These are phyloP conservation scores for Aratinga solstitialis DNA, from an alignment of 2,797 vertebrate species.

Conservation along the genomic window DNA sequence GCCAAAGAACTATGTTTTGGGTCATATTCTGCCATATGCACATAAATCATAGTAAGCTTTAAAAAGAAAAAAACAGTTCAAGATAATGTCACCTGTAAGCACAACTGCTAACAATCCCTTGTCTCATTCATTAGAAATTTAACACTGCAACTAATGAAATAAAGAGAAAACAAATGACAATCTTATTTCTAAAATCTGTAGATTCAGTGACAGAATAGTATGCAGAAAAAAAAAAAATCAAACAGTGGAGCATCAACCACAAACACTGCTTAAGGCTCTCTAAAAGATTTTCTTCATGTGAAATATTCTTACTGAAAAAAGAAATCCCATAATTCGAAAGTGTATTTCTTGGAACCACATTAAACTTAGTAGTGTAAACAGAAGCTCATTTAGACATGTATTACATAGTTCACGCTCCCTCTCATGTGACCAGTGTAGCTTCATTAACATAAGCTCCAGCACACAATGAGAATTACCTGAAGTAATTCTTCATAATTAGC, in stretches of 20 bases:
- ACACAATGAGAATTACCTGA: background rate
- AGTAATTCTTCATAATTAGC: background rate
- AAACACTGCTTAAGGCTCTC: background rate
- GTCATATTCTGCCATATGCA: background rate
- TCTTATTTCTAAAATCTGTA: background rate
- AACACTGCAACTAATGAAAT: background rate
- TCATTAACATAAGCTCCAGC: background rate
- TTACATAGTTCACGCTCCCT: background rate
- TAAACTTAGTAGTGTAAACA: background rate
- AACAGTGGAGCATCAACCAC: background rate
- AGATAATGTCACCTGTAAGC: background rate
- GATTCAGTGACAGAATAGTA: background rate
- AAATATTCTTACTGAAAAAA: background rate
- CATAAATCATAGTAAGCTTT: background rate
- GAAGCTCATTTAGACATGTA: background rate
- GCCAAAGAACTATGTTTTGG: background rate
- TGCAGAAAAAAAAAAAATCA: background rate
- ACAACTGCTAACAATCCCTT: background rate
- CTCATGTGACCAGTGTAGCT: background rate
- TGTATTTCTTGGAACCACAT: background rate
- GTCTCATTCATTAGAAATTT: background rate
- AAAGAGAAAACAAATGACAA: background rate
- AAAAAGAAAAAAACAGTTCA: background rate
- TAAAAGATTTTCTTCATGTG: background rate
- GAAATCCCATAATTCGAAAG: background rate